Percentiles rank a stretch among this genome's conserved stretches.
These are phyloP conservation scores for Chelonia mydas DNA, from an alignment of 2,797 vertebrate genomes.

Conservation along the genomic window DNA sequence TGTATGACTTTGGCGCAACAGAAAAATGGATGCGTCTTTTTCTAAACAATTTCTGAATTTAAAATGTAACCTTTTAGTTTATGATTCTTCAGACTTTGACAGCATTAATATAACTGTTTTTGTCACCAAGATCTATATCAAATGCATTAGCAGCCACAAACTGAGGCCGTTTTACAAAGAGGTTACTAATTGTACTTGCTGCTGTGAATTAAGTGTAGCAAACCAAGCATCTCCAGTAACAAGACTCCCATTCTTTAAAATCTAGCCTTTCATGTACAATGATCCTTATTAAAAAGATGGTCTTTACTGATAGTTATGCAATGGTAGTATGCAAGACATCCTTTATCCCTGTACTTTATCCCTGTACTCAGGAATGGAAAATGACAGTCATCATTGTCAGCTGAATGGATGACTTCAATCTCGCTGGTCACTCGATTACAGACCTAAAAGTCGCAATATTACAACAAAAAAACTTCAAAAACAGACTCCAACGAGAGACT, in stretches of 20 bases:
- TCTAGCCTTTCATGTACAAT: not conserved
- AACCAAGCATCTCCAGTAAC: not conserved
- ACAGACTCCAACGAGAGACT: too few species aligned
- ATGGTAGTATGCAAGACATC: not conserved
- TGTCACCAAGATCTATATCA: conserved; percentile 80
- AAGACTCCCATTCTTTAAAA: not conserved
- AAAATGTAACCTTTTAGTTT: conserved; percentile 77
- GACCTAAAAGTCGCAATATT: too few species aligned
- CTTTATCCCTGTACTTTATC: not conserved
- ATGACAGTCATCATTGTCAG: not conserved
- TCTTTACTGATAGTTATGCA: not conserved
- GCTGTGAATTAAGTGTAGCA: conserved; percentile 41
- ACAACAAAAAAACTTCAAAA: too few species aligned
- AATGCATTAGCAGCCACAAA: conserved; percentile 74
- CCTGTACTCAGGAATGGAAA: not conserved
- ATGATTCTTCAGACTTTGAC: conserved; percentile 72
- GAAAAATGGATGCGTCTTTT: conserved; percentile 67
- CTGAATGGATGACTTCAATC: too few species aligned
- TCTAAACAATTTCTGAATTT: conserved; percentile 73
- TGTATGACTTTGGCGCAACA: conserved; percentile 62
- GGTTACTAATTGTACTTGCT: conserved; percentile 68
- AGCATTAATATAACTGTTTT: conserved; percentile 77
- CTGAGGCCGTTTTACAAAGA: conserved; percentile 63
- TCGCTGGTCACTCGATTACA: too few species aligned
- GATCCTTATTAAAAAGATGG: not conserved